Percentiles rank a stretch among this genome's conserved stretches.
Evolutionary conservation across 2,888 invertebrate genomes (phyloP).

Genomic region (Carabus problematicus): DNA sequence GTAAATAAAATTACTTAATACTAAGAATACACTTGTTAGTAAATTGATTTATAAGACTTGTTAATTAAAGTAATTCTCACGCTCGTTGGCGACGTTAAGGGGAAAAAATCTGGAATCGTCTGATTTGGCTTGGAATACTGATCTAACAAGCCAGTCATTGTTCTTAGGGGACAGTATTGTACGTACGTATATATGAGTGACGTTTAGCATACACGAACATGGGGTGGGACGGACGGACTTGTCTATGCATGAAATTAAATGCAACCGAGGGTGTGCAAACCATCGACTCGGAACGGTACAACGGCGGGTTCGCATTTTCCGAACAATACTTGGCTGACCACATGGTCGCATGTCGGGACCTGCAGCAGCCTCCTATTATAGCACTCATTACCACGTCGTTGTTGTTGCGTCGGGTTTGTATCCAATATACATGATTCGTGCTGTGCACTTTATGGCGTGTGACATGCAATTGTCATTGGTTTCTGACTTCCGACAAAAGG

Average conservation of each 20-base stretch:
- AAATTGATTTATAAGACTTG: no score
- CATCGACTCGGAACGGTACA: slow-evolving; percentile 35
- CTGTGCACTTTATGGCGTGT: slow-evolving; percentile 30
- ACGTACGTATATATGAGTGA: slow-evolving; percentile 8
- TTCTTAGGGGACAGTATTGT: slow-evolving; percentile 14
- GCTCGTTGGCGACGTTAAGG: no score
- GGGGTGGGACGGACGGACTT: slow-evolving; percentile 4
- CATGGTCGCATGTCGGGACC: slow-evolving; percentile 27
- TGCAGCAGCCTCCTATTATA: slow-evolving; percentile 35
- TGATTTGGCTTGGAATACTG: no score
- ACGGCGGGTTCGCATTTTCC: slow-evolving; percentile 28
- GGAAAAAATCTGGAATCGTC: no score
- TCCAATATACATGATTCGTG: slow-evolving; percentile 18
- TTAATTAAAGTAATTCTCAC: no score
- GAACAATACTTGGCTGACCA: slow-evolving; percentile 31
- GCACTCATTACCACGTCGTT: slow-evolving; percentile 35
- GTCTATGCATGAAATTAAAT: slow-evolving; percentile 41
- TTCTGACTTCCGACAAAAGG: slow-evolving; percentile 29
- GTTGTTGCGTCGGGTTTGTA: slow-evolving; percentile 28
- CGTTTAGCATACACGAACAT: neutral
- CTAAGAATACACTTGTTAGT: no score
- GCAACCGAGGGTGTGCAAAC: slow-evolving; percentile 26
- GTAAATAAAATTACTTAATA: no score
- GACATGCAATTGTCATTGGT: slow-evolving; percentile 37
- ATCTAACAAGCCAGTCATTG: neutral